These are phyloP conservation scores for Onthophagus sagittarius DNA, from an alignment of 2,888 invertebrate species.

Conservation along the genomic window DNA sequence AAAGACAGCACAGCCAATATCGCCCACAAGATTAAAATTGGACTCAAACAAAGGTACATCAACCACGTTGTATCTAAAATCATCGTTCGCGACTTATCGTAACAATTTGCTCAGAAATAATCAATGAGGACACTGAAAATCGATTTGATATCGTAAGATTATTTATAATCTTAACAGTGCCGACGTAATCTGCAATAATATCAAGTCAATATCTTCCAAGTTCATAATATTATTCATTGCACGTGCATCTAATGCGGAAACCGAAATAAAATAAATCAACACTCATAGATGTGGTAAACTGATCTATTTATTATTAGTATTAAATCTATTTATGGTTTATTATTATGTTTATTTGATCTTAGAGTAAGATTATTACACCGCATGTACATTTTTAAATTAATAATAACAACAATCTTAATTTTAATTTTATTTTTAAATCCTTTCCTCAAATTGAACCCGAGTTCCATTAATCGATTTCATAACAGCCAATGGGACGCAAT, in stretches of 20 bases:
- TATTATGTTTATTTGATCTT: no score
- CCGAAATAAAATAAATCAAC: no score
- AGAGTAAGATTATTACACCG: no score
- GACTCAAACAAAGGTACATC: not conserved
- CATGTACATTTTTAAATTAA: no score
- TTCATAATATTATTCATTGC: not conserved
- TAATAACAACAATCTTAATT: no score
- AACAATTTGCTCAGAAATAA: not conserved
- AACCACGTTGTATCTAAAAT: not conserved
- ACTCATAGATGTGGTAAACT: no score
- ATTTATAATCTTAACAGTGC: not conserved
- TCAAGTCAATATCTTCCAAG: not conserved
- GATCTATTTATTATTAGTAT: no score
- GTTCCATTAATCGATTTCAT: slow-evolving; percentile 16
- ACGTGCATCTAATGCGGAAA: not conserved
- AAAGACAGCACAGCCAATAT: not conserved
- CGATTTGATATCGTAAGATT: not conserved
- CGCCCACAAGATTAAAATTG: not conserved
- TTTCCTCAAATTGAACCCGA: slow-evolving; percentile 5
- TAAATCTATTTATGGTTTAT: no score
- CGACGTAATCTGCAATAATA: not conserved
- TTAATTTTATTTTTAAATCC: not conserved
- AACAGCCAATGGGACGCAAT: not conserved
- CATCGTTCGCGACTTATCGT: not conserved
- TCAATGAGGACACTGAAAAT: not conserved